These are phyloP conservation scores for Myiothlypis chrysogaster DNA, from an alignment of 2,797 vertebrate genomes.

Conservation along the genomic window DNA sequence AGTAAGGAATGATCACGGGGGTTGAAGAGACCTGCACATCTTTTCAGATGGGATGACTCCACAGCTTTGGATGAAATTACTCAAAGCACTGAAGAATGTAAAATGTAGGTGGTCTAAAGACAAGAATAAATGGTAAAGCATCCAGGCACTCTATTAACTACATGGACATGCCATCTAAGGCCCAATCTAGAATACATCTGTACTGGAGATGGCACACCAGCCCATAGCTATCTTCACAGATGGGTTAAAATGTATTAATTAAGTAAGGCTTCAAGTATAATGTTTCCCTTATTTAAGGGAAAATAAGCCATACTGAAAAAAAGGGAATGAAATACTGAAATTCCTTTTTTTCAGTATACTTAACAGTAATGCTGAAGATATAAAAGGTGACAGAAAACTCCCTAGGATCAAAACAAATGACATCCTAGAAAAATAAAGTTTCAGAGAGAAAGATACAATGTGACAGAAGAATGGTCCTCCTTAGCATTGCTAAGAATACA, in stretches of 20 bases:
- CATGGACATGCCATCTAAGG: background rate
- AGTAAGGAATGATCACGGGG: rapidly evolving
- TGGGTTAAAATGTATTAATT: background rate
- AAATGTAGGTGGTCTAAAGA: background rate
- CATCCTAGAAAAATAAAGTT: background rate
- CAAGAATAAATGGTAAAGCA: background rate
- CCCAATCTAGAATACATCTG: background rate
- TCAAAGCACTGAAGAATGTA: background rate
- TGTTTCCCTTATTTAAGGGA: background rate
- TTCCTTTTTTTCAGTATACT: background rate
- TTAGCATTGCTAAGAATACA: background rate
- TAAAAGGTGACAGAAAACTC: background rate
- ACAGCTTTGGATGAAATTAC: background rate
- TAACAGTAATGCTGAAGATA: background rate
- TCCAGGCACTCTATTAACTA: background rate
- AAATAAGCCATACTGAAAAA: background rate
- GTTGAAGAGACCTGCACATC: background rate
- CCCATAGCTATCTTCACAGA: background rate
- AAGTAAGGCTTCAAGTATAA: background rate
- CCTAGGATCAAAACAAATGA: background rate
- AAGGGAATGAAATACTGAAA: background rate
- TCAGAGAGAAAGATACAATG: background rate
- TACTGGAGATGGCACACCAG: background rate
- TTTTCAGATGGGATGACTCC: background rate
- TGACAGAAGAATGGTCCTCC: background rate